Evolutionary conservation across 35 echinoderm and acorn worm species (phyloP), one percentile per base, ranked within the genome.

Genomic region (Lytechinus variegatus): DNA sequence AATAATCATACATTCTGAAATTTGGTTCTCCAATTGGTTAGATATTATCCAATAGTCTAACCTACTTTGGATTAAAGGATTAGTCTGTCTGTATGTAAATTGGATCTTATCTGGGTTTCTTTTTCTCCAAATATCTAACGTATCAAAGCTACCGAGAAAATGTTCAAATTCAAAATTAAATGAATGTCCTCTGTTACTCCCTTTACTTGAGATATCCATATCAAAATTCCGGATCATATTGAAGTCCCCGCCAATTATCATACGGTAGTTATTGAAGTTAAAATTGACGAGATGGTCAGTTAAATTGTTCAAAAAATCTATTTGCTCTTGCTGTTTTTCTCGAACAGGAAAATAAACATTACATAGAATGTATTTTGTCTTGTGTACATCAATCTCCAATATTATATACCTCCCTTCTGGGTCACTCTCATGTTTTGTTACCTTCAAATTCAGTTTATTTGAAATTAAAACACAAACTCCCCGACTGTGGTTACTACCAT

Each of bases 11-110:
- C 55, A 87, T 13, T 87, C 86, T 4, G 28, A 6, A 24, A 87
- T 33, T 33, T 87, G 19, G 4, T 87, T 87, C 21, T 87, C 86
- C 28, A 87, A 13, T 87, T 87, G 6, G 28, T 87, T 87, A 5
- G 86, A 87, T 8, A 87, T 13, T 27, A 87, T 87, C 86, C 86
- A 87, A 87, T 87, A 87, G 28, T 87, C 86, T 87, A 87, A 87
- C 86, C 86, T 87, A 87, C 86, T 87, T 87, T 87, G 86, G 21
- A 87, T 33, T 87, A 87, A 87, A 27, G 86, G 86, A 13, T 87
- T 87, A 33, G n/a, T 87, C 27, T 87, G 86, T 44, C 8, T 87
- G 33, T 87, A 87, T 1, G 86, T 87, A 87, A 87, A 87, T 44
- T 9, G 14, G 27, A 87, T 87, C 33, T 6, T 87, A 87, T 3